Conservation (phyloP, 2,113 vertebrate species). For the Pterocles burchelli region DNA sequence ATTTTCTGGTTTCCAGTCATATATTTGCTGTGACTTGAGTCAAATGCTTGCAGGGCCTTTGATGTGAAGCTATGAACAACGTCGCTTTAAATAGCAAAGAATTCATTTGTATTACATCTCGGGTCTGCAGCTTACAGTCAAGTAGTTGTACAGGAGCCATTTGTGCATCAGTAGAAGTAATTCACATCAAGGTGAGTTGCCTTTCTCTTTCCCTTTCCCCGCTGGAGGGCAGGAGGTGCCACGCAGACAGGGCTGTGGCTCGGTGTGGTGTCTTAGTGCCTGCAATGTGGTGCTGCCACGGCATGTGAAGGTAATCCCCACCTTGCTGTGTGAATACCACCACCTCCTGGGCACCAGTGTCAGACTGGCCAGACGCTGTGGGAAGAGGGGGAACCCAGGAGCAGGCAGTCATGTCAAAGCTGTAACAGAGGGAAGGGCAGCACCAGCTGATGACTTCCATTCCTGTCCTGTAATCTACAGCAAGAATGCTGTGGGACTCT, state of each 20-base stretch:
- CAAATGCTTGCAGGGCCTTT: not conserved
- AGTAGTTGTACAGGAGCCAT: not conserved
- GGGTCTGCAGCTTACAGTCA: not conserved
- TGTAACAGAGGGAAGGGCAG: not conserved
- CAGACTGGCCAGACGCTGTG: not conserved
- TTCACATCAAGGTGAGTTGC: not conserved
- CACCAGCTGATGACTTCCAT: not conserved
- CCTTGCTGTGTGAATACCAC: not conserved
- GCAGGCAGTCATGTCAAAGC: fast-evolving
- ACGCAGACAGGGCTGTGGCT: fast-evolving
- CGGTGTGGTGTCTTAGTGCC: not conserved
- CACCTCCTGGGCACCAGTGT: fast-evolving
- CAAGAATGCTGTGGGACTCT: not conserved
- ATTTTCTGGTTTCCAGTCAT: not conserved
- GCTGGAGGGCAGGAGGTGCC: not conserved
- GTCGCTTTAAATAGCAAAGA: not conserved
- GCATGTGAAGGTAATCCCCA: not conserved
- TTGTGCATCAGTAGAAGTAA: not conserved
- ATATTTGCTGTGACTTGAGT: not conserved
- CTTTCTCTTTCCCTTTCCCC: not conserved
- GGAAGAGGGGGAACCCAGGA: not conserved
- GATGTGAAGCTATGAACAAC: not conserved
- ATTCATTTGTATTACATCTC: not conserved
- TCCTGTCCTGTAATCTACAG: not conserved
- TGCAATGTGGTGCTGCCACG: fast-evolving